Evolutionary conservation across 2,888 invertebrate genomes (phyloP), one percentile per base, ranked within the genome.

Genomic region (Ophonus ardosiacus): DNA sequence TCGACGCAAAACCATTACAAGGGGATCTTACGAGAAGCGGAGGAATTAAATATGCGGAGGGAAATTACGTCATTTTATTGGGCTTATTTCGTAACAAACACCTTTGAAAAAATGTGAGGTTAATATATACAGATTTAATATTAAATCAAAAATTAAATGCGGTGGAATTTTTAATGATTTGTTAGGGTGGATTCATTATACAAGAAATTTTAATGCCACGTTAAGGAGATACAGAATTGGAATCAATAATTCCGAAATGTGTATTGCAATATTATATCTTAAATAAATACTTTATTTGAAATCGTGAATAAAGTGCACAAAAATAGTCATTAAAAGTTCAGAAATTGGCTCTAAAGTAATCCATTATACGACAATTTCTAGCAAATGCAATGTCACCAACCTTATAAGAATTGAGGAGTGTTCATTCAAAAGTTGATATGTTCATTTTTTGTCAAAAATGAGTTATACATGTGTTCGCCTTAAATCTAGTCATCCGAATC

Each of bases 21-120:
- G 43, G 8, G 71, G 21, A 40, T 74, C 71, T 43, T 38, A 38
- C 43, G 18, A 15, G 71, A 18, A 21, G 71, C 8, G 18, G 43
- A 51, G 71, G 71, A 74, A 74, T 74, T 74, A 74, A 74, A 74
- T 74, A 74, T 74, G 43, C 71, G 71, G 51, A 74, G n/a, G 43
- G 43, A 74, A 74, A 74, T 74, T 74, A 74, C 71, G 43, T 68
- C 68, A 68, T 43, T 74, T 51, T 74, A 74, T 43, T 74, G 71
- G 43, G 68, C 68, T 68, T 68, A 74, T 74, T 74, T 74, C 38
- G 40, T 68, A 40, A 68, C 68, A 38, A 74, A 10, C 17, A 74
- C 18, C 43, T 74, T 74, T 74, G n/a, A 43, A 74, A 74, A 74
- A 40, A 31, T 68, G 31, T 24, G 24, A 24, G 15, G n/a, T 38